Conservation (phyloP, 2,888 invertebrate species). For the Adineta ricciae region DNA sequence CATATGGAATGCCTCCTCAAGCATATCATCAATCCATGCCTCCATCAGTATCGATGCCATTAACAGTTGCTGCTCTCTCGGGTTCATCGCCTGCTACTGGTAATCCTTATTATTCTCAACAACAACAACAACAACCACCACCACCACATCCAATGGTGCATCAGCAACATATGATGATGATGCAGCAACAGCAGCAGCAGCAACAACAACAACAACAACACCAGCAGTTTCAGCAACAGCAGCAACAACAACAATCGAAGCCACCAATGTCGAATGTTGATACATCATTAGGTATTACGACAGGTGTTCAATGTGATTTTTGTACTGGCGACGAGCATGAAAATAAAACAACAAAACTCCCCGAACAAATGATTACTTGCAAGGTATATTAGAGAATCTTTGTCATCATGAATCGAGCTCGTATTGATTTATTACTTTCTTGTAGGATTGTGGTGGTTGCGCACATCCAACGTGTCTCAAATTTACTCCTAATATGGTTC, state of each 20-base stretch:
- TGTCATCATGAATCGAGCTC: no score
- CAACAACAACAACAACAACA: neutral
- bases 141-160: neutral
- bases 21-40: neutral
- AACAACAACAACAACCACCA: constrained; percentile 10
- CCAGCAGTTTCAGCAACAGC: neutral
- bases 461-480: constrained; percentile 88
- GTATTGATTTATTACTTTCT: no score
- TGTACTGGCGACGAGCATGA: constrained; percentile 86
- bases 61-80: constrained; percentile 12
- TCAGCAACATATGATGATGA: constrained; percentile 4
- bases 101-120: neutral
- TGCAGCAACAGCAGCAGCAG: neutral
- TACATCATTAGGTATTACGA: constrained; percentile 51
- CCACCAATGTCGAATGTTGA: neutral
- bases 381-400: neutral
- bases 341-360: constrained; percentile 86
- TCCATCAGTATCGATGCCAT: constrained; percentile 12
- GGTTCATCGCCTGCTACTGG: neutral
- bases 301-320: constrained; percentile 69
- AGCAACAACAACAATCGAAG: constrained; percentile 2
- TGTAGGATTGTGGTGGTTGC: constrained; percentile 23
- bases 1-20: neutral
- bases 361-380: constrained; percentile 61
- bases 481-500: constrained; percentile 94